These are phyloP conservation scores for Dioctria rufipes DNA, from an alignment of 2,888 invertebrate species.

Conservation along the genomic window DNA sequence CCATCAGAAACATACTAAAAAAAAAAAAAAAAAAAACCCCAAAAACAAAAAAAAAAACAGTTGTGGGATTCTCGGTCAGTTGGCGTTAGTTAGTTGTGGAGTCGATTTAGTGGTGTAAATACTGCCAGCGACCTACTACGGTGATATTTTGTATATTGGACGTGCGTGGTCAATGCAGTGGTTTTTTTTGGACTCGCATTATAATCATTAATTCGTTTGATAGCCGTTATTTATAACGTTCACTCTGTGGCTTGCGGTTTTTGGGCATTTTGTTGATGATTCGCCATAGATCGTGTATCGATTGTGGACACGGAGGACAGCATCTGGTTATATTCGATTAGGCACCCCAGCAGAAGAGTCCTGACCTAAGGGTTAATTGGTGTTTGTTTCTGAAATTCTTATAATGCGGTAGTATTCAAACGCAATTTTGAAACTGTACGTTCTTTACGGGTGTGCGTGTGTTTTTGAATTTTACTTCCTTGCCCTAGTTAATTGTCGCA, in stretches of 20 bases:
- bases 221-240: neutral
- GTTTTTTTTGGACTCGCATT: neutral
- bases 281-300: neutral
- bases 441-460: neutral
- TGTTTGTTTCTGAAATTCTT: neutral
- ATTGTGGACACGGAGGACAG: neutral
- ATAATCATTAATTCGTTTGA: neutral
- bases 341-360: neutral
- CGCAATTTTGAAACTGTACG: neutral
- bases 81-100: constrained; percentile 36
- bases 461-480: neutral
- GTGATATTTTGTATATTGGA: neutral
- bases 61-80: neutral
- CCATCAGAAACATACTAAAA: neutral
- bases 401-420: neutral
- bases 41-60: neutral
- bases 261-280: neutral
- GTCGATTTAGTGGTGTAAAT: constrained; percentile 15
- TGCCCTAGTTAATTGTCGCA: constrained; percentile 36
- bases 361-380: neutral
- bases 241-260: no score
- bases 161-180: constrained; percentile 2
- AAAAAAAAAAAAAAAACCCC: no score
- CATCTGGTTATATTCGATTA: neutral
- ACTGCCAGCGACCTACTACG: neutral